Conservation (phyloP, 2,888 invertebrate genomes). For the Blera fallax region DNA sequence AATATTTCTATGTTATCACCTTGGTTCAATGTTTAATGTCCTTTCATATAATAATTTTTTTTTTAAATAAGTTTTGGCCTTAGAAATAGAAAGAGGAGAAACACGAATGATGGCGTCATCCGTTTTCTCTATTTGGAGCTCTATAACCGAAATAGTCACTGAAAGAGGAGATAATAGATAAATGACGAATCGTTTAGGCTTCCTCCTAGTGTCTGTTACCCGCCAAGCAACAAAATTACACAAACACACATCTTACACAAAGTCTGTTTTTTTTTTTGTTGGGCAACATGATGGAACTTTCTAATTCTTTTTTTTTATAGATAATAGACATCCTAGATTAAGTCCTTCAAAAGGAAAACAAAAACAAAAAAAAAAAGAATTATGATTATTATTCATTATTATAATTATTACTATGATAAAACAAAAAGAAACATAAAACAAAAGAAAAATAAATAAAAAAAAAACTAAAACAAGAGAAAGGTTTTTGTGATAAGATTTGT, state of each 20-base stretch:
- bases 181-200: constrained; percentile 31
- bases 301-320: constrained; percentile 64
- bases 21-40: constrained; percentile 36
- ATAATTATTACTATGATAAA: constrained; percentile 66
- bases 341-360: constrained; percentile 69
- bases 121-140: not conserved
- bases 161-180: not conserved
- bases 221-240: constrained; percentile 9
- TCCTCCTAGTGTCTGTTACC: constrained; percentile 35
- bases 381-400: constrained; percentile 72
- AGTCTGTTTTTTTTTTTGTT: constrained; percentile 52
- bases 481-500: too few species aligned
- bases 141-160: constrained; percentile 11
- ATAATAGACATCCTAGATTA: constrained; percentile 71
- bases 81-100: constrained; percentile 21
- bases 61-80: constrained; percentile 39
- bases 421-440: constrained; percentile 39
- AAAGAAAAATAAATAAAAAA: constrained; percentile 36
- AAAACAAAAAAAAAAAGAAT: constrained; percentile 49
- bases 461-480: constrained; percentile 25
- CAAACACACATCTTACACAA: constrained; percentile 43
- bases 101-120: not conserved
- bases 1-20: constrained; percentile 38
- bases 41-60: constrained; percentile 10
- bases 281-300: constrained; percentile 59